Evolutionary conservation across 1,140 invertebrate genomes (phyloP).

Genomic region (Drosophila funebris): DNA sequence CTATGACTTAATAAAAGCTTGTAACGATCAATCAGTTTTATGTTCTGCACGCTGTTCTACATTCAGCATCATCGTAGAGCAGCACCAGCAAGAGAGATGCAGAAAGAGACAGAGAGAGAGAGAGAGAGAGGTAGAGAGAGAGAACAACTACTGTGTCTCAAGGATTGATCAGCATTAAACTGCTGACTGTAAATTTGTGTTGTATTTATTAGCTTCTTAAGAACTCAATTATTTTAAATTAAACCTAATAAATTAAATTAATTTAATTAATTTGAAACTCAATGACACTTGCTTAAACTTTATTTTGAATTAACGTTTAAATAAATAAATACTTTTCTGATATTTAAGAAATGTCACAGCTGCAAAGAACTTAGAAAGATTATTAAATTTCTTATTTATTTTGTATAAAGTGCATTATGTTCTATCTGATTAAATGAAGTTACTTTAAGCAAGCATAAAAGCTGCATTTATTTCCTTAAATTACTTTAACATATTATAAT

Average conservation of each 20-base stretch:
- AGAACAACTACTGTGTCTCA: not conserved
- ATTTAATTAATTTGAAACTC: not conserved
- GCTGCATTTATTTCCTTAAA: too few species aligned
- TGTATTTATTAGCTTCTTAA: conserved; percentile 3
- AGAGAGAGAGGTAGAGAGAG: not conserved
- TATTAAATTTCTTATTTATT: too few species aligned
- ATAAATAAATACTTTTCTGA: too few species aligned
- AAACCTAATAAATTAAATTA: too few species aligned
- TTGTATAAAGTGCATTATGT: too few species aligned
- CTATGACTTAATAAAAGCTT: conserved; percentile 60
- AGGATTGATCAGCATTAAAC: conserved; percentile 20
- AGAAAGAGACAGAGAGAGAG: too few species aligned
- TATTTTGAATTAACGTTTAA: not conserved
- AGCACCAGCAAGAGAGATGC: too few species aligned
- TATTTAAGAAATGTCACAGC: too few species aligned
- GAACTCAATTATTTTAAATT: conserved; percentile 9
- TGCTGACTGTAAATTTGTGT: conserved; percentile 18
- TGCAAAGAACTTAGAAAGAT: too few species aligned
- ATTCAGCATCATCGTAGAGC: conserved; percentile 16
- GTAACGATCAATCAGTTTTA: conserved; percentile 53
- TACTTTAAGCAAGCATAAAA: too few species aligned
- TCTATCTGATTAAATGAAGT: too few species aligned
- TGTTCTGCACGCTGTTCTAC: conserved; percentile 46
- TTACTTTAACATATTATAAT: too few species aligned
- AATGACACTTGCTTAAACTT: not conserved